A percentile compares a stretch with the other conserved stretches of the same genome.
Conservation (phyloP, 2,888 invertebrate species). For the Monoplex corrugatus region DNA sequence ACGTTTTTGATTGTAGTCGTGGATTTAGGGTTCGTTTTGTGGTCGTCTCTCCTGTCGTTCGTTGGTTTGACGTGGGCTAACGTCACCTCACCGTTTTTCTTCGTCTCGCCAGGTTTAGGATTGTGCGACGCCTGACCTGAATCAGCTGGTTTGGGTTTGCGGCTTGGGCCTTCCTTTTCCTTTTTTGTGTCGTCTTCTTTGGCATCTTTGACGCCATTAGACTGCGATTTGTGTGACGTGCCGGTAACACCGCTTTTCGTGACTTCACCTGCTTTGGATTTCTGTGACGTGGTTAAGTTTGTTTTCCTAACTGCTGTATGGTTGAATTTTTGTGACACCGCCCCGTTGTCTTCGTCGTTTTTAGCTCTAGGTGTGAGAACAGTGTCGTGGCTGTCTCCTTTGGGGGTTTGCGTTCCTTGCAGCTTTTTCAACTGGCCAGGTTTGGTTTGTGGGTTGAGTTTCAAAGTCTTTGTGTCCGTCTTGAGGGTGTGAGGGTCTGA, state of each 20-base stretch:
- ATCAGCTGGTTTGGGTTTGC: too few species aligned
- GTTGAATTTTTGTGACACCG: background rate
- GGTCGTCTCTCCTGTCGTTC: background rate
- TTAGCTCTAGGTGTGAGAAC: background rate
- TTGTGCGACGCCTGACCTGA: too few species aligned
- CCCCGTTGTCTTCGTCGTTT: background rate
- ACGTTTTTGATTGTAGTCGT: background rate
- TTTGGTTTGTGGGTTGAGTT: background rate
- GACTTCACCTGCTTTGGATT: background rate
- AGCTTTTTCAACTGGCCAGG: background rate
- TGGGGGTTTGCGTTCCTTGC: background rate
- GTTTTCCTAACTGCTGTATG: background rate
- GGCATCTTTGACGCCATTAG: background rate
- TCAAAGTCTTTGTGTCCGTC: background rate
- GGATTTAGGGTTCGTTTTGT: background rate
- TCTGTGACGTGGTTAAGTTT: background rate
- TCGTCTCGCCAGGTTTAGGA: background rate
- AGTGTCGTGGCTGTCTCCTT: background rate
- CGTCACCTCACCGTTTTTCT: background rate
- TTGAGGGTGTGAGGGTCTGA: conserved; percentile 28
- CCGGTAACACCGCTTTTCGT: background rate
- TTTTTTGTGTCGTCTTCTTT: background rate
- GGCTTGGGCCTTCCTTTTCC: background rate
- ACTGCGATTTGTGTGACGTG: background rate
- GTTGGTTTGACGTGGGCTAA: background rate